These are phyloP conservation scores for Drosophila multiciliata DNA, from an alignment of 2,888 invertebrate species.

Conservation along the genomic window DNA sequence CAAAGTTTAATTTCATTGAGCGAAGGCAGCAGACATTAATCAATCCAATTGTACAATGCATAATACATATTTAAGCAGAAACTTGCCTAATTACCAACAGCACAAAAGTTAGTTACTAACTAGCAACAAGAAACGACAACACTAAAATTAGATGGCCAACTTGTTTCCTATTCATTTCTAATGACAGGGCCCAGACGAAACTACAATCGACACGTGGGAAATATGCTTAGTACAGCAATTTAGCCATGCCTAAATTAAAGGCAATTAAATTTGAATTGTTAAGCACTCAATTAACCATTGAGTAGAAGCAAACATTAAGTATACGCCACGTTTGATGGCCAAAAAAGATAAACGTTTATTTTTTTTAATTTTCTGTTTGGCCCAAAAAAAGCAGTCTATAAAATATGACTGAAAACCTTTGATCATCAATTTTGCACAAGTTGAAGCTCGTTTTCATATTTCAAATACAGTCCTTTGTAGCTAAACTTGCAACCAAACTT, in stretches of 20 bases:
- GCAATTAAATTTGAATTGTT: conserved; percentile 51
- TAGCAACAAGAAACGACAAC: conserved; percentile 1
- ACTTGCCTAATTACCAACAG: conserved; percentile 38
- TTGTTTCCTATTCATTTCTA: conserved; percentile 28
- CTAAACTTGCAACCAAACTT: conserved; percentile 19
- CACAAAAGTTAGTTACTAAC: conserved; percentile 3
- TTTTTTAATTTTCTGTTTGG: not conserved
- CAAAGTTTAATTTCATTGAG: conserved; percentile 20
- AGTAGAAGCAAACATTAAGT: conserved; percentile 24
- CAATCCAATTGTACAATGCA: conserved; percentile 9
- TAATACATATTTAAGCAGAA: conserved; percentile 48
- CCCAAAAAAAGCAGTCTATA: not conserved
- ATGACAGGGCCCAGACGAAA: conserved; percentile 11
- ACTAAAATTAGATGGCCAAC: conserved; percentile 2
- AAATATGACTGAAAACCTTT: conserved; percentile 19
- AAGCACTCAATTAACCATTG: conserved; percentile 27
- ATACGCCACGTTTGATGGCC: conserved; percentile 34
- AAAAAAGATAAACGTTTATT: conserved; percentile 62
- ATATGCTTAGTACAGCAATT: not conserved
- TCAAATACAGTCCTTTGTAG: conserved; percentile 18
- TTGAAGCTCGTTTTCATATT: conserved; percentile 30
- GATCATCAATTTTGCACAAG: conserved; percentile 18
- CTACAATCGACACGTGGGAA: conserved; percentile 1
- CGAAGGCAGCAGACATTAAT: conserved; percentile 7
- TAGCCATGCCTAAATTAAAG: conserved; percentile 11